These are phyloP conservation scores for Cataglyphis hispanica DNA, from an alignment of 1,140 invertebrate species.

Conservation along the genomic window DNA sequence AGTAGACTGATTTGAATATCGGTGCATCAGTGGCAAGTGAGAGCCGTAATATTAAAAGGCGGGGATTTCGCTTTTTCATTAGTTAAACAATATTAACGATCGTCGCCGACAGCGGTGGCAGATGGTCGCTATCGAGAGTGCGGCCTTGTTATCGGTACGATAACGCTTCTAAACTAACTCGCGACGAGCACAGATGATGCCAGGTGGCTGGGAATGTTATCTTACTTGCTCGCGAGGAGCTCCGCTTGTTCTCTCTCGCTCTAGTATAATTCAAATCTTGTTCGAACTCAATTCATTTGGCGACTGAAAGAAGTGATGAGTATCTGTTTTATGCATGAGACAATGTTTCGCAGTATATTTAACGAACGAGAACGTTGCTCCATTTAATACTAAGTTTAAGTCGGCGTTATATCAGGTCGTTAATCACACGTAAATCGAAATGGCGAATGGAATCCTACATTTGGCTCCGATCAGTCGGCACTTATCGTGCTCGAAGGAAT, in stretches of 20 bases:
- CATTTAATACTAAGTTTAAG: constrained; percentile 14
- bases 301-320: background rate
- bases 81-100: constrained; percentile 57
- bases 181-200: constrained; percentile 43
- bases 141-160: constrained; percentile 67
- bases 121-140: constrained; percentile 61
- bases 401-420: background rate
- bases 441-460: constrained; percentile 12
- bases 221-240: constrained; percentile 6
- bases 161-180: constrained; percentile 58
- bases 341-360: background rate
- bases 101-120: constrained; percentile 33
- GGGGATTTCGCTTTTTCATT: constrained; percentile 9
- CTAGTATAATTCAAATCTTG: background rate
- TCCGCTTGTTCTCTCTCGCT: background rate
- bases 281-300: constrained; percentile 8
- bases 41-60: background rate
- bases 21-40: background rate
- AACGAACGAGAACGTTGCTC: background rate
- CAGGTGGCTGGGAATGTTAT: constrained; percentile 56
- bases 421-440: background rate
- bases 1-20: background rate
- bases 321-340: no score
- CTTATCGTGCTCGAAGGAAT: constrained; percentile 28
- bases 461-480: constrained; percentile 30